Base-by-base conservation (phyloP, 2,797 vertebrate genomes). In the Nannoperca obscura region DNA sequence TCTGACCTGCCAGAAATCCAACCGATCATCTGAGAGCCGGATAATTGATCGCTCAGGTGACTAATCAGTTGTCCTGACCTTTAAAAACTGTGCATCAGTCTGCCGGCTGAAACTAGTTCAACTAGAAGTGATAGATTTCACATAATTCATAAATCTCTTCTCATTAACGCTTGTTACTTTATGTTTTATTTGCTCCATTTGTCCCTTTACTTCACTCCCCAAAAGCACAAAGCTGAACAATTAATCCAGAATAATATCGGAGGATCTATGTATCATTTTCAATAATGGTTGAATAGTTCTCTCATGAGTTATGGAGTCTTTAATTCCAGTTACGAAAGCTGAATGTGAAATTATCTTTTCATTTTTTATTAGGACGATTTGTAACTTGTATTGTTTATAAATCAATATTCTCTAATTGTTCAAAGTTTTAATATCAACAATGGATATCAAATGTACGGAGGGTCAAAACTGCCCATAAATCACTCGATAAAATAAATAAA, bases 181-280 rank as follows among this genome's bases (percentile, higher is more conserved):
- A 19, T 19, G 36, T 60, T 17, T 17, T 19, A n/a, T 67, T 47
- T n/a, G 30, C 30, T 58, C 13, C 3, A 2, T 47, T 72, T 24
- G 20, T 10, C 36, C 11, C 3, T 3, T 63, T 44, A 15, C 4
- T 27, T 55, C 19, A 44, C 13, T 57, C 34, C 36, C 20, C 13
- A 27, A 58, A 65, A 80, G 46, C 40, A 57, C 42, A 36, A 7
- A 5, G 15, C 34, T n/a, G 24, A 27, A 24, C 49, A 53, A 82
- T 74, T 55, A 65, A 53, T 40, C 17, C 36, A 15, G 59, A 46
- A 32, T 14, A 42, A 66, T 61, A 32, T 50, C 17, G 7, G 27
- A 12, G 40, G 63, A 68, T 64, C 63, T 49, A 71, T 61, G 49
- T 73, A 58, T 68, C 30, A 68, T 69, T 68, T 30, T 44, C 24